Percentiles rank a stretch among this genome's conserved stretches.
Evolutionary conservation across 2,113 vertebrate species (phyloP).

Genomic region (Sinocyclocheilus anophthalmus): DNA sequence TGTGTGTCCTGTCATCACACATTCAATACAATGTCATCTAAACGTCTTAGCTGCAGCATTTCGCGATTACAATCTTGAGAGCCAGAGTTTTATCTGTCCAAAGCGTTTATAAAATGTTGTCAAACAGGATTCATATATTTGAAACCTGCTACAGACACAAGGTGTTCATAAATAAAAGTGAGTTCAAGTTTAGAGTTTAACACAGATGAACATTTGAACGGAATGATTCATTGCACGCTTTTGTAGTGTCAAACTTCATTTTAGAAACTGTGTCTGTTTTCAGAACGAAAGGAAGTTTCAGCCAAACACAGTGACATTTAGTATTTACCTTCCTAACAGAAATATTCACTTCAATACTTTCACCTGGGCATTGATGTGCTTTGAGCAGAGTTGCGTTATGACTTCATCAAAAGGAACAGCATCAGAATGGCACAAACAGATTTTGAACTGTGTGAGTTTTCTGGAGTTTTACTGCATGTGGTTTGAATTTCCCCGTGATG

Average conservation of each 20-base stretch:
- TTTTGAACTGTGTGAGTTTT: background rate
- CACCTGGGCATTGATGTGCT: background rate
- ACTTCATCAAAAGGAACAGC: background rate
- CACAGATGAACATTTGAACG: background rate
- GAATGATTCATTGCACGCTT: background rate
- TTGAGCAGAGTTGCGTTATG: background rate
- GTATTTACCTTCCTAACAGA: background rate
- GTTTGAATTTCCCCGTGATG: background rate
- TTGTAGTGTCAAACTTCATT: background rate
- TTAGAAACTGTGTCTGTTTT: background rate
- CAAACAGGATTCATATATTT: background rate
- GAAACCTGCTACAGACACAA: background rate
- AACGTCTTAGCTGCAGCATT: background rate
- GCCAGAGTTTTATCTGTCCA: background rate
- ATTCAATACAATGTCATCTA: background rate
- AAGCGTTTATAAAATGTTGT: background rate
- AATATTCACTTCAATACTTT: background rate
- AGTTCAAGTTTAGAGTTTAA: background rate
- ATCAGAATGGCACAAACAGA: background rate
- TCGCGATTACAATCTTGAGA: constrained; percentile 1
- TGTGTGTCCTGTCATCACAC: background rate
- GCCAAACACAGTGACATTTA: background rate
- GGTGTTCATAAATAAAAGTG: background rate
- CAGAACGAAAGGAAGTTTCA: background rate
- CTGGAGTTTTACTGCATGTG: background rate